Conservation (phyloP, 2,888 invertebrate genomes). For the Mimas tiliae region DNA sequence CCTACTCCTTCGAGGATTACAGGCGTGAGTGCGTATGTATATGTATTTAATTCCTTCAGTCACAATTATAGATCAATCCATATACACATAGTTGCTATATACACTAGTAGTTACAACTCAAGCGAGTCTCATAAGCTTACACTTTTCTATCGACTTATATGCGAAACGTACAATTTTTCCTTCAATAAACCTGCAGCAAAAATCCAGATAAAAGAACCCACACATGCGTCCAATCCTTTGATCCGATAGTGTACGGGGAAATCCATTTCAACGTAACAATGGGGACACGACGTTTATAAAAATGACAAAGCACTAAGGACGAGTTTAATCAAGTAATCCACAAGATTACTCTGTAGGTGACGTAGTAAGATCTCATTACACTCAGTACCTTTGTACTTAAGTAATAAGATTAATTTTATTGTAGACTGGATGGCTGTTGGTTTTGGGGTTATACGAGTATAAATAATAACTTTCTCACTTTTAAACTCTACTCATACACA, state of each 20-base stretch:
- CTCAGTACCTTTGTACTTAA: not conserved
- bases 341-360: not conserved
- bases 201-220: not conserved
- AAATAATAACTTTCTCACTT: too few species aligned
- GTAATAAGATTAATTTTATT: not conserved
- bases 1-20: too few species aligned
- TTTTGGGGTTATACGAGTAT: too few species aligned
- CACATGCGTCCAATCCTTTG: slow-evolving; percentile 1
- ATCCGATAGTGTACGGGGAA: not conserved
- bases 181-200: not conserved
- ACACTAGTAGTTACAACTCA: not conserved
- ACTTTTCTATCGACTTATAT: not conserved
- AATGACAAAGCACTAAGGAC: not conserved
- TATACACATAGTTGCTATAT: too few species aligned
- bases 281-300: not conserved
- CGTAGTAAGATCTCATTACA: not conserved
- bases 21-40: too few species aligned
- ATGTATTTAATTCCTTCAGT: too few species aligned
- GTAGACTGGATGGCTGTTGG: too few species aligned
- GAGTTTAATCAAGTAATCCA: not conserved
- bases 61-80: too few species aligned
- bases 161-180: not conserved
- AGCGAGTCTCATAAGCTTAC: not conserved
- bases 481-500: too few species aligned
- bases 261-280: not conserved